phyloP scores from a whole-genome alignment of 2,888 invertebrate species.

The Sussaba pulchella region DNA sequence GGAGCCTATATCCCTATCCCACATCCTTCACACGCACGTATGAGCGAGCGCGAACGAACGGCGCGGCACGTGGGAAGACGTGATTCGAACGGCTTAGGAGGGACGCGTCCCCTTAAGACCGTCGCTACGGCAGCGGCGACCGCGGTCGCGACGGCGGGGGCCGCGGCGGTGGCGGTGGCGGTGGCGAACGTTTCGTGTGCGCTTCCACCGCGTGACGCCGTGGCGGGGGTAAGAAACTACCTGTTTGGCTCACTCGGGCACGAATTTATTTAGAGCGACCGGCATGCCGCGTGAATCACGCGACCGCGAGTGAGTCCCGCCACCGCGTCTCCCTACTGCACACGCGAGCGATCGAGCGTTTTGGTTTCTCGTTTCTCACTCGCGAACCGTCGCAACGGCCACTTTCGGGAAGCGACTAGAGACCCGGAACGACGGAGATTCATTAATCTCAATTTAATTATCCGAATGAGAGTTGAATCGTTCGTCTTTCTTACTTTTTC shows the following conservation, averaged over 20 bases:
- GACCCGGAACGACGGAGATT: constrained; percentile 17
- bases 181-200: constrained; percentile 59
- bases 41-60: constrained; percentile 43
- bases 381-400: constrained; percentile 38
- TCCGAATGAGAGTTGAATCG: constrained; percentile 39
- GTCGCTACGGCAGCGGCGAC: constrained; percentile 66
- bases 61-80: constrained; percentile 68
- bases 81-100: constrained; percentile 62
- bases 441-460: constrained; percentile 64
- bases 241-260: constrained; percentile 76
- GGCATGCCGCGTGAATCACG: constrained; percentile 74
- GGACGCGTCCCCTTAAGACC: constrained; percentile 47
- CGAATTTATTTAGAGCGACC: constrained; percentile 76
- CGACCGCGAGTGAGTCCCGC: constrained; percentile 54
- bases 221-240: constrained; percentile 75
- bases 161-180: constrained; percentile 82
- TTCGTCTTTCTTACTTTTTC: constrained; percentile 23
- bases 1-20: background rate
- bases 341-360: constrained; percentile 62
- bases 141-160: constrained; percentile 77
- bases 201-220: constrained; percentile 82
- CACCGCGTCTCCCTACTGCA: constrained; percentile 34
- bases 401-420: constrained; percentile 57
- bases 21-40: constrained; percentile 13
- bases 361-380: constrained; percentile 8